These are phyloP conservation scores for Melanotaenia trifasciata DNA, from an alignment of 2,797 vertebrate species.

Conservation along the genomic window DNA sequence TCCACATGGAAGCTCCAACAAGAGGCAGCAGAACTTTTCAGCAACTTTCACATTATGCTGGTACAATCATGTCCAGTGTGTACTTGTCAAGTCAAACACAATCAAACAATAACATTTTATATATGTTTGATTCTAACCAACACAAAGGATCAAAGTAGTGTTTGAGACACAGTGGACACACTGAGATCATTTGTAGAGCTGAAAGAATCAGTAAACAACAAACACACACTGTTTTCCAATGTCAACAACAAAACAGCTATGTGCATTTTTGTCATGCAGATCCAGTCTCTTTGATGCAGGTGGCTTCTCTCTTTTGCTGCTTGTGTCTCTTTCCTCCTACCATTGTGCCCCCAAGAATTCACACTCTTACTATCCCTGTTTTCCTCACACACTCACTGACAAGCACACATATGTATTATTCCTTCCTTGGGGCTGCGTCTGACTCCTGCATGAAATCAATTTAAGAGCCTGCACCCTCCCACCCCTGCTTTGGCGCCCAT, in stretches of 20 bases:
- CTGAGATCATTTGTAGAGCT: slow-evolving; percentile 31
- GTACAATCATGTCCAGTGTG: too few relatives aligned
- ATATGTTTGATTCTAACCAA: not conserved
- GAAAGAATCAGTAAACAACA: slow-evolving; percentile 54
- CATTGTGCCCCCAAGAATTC: slow-evolving; percentile 64
- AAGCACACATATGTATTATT: slow-evolving; percentile 56
- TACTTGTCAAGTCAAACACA: too few relatives aligned
- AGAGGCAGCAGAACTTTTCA: too few relatives aligned
- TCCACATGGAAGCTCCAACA: not conserved
- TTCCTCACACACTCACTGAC: slow-evolving; percentile 39
- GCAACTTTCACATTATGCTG: too few relatives aligned
- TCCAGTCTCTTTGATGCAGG: slow-evolving; percentile 67
- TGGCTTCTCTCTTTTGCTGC: slow-evolving; percentile 55
- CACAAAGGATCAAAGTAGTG: not conserved
- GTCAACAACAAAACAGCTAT: slow-evolving; percentile 61
- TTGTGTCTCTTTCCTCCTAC: slow-evolving; percentile 46
- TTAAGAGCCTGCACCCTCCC: slow-evolving; percentile 68
- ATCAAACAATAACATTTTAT: not conserved
- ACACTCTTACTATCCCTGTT: slow-evolving; percentile 45
- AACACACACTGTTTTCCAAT: slow-evolving; percentile 41
- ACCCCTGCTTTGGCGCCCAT: slow-evolving; percentile 64
- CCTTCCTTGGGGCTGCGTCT: slow-evolving; percentile 72
- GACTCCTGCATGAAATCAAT: slow-evolving; percentile 84
- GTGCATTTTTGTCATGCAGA: slow-evolving; percentile 71
- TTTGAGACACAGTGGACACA: not conserved